phyloP scores from a whole-genome alignment of 2,797 vertebrate genomes.

The Oceanodroma leucorhoa region DNA sequence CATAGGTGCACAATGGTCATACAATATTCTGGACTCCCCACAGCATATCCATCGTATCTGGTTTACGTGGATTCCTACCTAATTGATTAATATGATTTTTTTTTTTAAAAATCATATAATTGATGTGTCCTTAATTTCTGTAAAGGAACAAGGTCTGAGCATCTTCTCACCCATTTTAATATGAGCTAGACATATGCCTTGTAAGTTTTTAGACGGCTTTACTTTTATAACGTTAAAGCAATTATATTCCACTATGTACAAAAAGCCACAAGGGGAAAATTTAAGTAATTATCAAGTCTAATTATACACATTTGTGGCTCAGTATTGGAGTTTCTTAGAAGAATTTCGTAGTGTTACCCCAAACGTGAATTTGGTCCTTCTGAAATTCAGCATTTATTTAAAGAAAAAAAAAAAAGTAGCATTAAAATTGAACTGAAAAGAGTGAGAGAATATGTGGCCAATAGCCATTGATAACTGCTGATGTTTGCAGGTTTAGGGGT shows the following conservation, averaged over 20 bases:
- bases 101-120: not conserved
- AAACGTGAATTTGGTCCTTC: not conserved
- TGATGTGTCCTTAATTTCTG: not conserved
- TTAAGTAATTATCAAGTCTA: conserved; percentile 22
- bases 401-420: not conserved
- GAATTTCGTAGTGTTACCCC: not conserved
- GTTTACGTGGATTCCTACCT: not conserved
- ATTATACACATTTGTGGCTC: not conserved
- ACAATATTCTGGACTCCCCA: not conserved
- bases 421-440: not conserved
- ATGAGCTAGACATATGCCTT: not conserved
- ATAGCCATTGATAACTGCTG: not conserved
- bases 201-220: not conserved
- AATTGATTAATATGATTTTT: not conserved
- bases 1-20: not conserved
- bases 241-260: not conserved
- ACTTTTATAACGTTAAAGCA: conserved; percentile 4
- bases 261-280: conserved; percentile 36
- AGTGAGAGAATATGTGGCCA: not conserved
- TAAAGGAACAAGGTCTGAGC: not conserved
- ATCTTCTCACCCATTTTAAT: not conserved
- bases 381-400: not conserved
- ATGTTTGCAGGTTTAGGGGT: not conserved
- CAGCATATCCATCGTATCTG: not conserved
- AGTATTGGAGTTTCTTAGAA: not conserved